Base-by-base conservation (phyloP, 2,113 vertebrate species). In the Zingel zingel region DNA sequence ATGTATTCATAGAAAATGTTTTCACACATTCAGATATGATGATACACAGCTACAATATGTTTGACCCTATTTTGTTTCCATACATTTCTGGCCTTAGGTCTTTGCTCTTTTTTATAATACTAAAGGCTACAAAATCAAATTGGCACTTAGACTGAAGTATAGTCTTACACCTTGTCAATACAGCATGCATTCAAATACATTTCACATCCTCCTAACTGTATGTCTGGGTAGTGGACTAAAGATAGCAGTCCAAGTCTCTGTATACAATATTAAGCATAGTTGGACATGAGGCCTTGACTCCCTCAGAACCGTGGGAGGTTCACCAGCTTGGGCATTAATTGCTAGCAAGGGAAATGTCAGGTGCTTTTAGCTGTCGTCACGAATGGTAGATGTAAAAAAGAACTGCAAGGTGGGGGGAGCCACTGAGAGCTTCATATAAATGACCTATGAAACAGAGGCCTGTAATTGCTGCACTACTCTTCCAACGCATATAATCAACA, bases 311-410 rank as follows among this genome's bases (percentile, higher is more conserved):
- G 19, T 75, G 73, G 57, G 71, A 69, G 70, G 71, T 56, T 56
- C 50, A 58, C 72, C 14, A 1, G 36, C 56, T 66, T 33, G 54
- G 33, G n/a, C 61, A 62, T 86, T 54, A 88, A 86, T 79, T 66
- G 75, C 39, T 48, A 43, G 79, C 25, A n/a, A 85, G 48, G 73
- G 58, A 90, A 90, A 91, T 89, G 87, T 88, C 84, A 88, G 76
- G 54, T 53, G 87, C 84, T 89, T 91, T 89, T 79, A 87, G 76
- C 61, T 51, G 72, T 61, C 72, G 23, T 87, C 87, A 84, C 1
- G 77, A 77, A 89, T 54, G 69, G 64, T 65, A 59, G 66, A 74
- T 80, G 53, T 77, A 51, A 74, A 81, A 76, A 84, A 69, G 59
- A 59, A 1, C 16, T 5, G 13, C 4, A 11, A 19, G 51, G 48